These are phyloP conservation scores for Ennomos erosarius DNA, from an alignment of 2,888 invertebrate species.

Conservation along the genomic window DNA sequence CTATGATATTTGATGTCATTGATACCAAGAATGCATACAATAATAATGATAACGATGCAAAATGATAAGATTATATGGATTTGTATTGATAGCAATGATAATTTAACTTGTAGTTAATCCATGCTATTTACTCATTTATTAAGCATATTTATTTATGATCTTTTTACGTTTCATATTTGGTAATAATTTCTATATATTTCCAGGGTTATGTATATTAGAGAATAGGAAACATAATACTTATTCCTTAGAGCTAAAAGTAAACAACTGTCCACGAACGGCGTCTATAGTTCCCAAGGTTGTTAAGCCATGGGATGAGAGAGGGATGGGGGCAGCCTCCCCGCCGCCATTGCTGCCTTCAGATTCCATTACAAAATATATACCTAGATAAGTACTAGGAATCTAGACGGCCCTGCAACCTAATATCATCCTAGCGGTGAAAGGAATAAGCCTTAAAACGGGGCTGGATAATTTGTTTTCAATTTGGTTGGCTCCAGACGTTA, in stretches of 20 bases:
- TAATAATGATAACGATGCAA: constrained; percentile 21
- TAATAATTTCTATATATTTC: no score
- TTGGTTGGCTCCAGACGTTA: constrained; percentile 14
- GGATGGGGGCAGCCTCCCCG: constrained; percentile 39
- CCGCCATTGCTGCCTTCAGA: constrained; percentile 55
- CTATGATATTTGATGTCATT: background rate
- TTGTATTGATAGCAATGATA: constrained; percentile 16
- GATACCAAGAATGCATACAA: constrained; percentile 20
- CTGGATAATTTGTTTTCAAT: constrained; percentile 27
- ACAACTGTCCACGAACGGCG: constrained; percentile 4
- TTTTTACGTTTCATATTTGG: no score
- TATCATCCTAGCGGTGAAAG: constrained; percentile 18
- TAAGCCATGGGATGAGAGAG: constrained; percentile 27
- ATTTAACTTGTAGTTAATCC: constrained; percentile 7
- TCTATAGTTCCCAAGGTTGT: constrained; percentile 30
- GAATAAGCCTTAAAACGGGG: constrained; percentile 20
- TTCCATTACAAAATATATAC: constrained; percentile 25
- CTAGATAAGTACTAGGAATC: constrained; percentile 15
- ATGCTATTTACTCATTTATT: constrained; percentile 15
- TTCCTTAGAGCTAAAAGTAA: constrained; percentile 7
- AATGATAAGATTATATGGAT: constrained; percentile 27
- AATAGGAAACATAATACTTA: constrained; percentile 16
- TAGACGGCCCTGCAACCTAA: constrained; percentile 18
- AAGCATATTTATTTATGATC: background rate
- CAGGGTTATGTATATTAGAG: background rate